phyloP scores from a whole-genome alignment of 1,140 invertebrate species.

The Leptinotarsa undecemlineata region DNA sequence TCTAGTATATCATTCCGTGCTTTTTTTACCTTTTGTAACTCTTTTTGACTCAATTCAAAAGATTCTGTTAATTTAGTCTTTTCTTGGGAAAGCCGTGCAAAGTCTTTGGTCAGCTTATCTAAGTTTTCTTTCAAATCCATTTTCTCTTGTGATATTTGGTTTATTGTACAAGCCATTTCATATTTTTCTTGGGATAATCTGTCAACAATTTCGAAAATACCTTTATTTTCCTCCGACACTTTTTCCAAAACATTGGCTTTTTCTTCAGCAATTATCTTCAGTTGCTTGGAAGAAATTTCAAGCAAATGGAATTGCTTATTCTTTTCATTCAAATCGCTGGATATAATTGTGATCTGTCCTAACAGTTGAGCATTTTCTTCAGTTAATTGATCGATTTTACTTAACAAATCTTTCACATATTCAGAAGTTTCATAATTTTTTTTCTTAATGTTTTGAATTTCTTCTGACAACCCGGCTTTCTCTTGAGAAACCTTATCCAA shows the following conservation, averaged over 20 bases:
- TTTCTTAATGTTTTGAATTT: constrained; percentile 24
- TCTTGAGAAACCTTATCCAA: constrained; percentile 26
- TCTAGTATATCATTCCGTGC: constrained; percentile 39
- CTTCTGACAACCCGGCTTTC: constrained; percentile 21
- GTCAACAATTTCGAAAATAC: constrained; percentile 26
- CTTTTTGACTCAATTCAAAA: constrained; percentile 31
- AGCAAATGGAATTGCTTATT: not conserved
- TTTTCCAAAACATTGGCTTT: constrained; percentile 17
- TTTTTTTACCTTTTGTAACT: constrained; percentile 38
- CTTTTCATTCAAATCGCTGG: constrained; percentile 21
- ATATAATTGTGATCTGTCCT: constrained; percentile 9
- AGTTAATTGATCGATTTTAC: constrained; percentile 2
- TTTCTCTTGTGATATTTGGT: constrained; percentile 15
- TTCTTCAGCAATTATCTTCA: not conserved
- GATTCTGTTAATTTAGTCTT: constrained; percentile 28
- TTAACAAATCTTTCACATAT: constrained; percentile 17
- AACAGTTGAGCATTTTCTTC: constrained; percentile 13
- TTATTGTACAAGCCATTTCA: constrained; percentile 13
- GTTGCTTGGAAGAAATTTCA: constrained; percentile 8
- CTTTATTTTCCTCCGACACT: constrained; percentile 23
- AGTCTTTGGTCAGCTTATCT: constrained; percentile 21
- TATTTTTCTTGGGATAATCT: constrained; percentile 23
- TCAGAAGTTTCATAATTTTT: constrained; percentile 15
- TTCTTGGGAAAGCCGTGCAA: constrained; percentile 22
- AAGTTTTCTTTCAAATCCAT: constrained; percentile 23